A percentile compares a stretch with the other conserved stretches of the same genome.
Conservation (phyloP, 1,140 invertebrate species). For the Microplitis demolitor region DNA sequence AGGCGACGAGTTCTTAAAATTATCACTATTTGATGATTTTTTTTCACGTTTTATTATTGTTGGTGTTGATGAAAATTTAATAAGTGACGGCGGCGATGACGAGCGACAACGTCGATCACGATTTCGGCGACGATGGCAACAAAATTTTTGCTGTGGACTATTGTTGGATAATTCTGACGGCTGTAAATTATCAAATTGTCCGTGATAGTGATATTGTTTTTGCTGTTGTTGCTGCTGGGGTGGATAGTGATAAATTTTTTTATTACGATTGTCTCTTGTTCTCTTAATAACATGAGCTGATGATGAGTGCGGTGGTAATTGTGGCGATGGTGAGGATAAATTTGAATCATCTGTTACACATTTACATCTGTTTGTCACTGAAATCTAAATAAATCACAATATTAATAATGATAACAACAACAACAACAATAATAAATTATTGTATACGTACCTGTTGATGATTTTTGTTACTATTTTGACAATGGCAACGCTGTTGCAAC, state of each 20-base stretch:
- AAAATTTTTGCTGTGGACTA: slow-evolving; percentile 15
- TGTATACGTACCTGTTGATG: too few relatives aligned
- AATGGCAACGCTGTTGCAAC: too few relatives aligned
- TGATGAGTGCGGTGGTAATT: slow-evolving; percentile 7
- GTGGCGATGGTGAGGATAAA: too few relatives aligned
- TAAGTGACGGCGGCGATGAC: slow-evolving; percentile 58
- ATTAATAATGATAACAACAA: too few relatives aligned
- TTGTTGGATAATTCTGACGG: slow-evolving; percentile 42
- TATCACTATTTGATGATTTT: slow-evolving; percentile 13
- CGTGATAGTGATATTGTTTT: slow-evolving; percentile 48
- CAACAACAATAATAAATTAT: too few relatives aligned
- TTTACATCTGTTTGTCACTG: too few relatives aligned
- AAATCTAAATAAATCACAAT: too few relatives aligned
- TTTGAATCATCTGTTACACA: too few relatives aligned
- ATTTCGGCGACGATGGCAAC: too few relatives aligned
- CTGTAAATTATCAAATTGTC: slow-evolving; percentile 26
- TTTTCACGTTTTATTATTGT: slow-evolving; percentile 8
- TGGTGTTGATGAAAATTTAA: slow-evolving; percentile 3
- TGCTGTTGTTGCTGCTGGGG: slow-evolving; percentile 40
- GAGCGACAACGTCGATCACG: slow-evolving; percentile 49
- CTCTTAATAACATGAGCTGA: slow-evolving; percentile 49
- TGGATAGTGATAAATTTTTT: slow-evolving; percentile 55
- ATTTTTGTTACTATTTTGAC: too few relatives aligned
- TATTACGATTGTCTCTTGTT: slow-evolving; percentile 51
- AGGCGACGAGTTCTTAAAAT: not conserved